These are phyloP conservation scores for Eudyptes chrysolophus DNA, from an alignment of 2,113 vertebrate species.

Conservation along the genomic window DNA sequence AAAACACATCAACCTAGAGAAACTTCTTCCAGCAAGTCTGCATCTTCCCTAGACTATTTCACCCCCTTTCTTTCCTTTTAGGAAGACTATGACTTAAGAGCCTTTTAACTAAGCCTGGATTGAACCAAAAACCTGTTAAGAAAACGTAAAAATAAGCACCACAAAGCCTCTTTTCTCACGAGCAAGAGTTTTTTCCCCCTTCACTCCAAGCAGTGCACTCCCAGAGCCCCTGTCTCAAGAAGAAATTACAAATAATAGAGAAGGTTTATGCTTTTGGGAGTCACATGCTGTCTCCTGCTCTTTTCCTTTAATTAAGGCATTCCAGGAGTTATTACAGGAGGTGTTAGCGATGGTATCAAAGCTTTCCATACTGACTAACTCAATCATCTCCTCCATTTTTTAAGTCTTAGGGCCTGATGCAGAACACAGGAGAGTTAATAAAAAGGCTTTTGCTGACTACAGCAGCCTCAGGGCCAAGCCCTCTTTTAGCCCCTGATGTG, in stretches of 20 bases:
- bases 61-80: neutral
- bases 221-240: neutral
- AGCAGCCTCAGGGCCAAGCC: neutral
- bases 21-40: neutral
- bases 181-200: neutral
- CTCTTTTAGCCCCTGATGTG: neutral
- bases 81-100: neutral
- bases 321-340: neutral
- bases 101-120: neutral
- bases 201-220: neutral
- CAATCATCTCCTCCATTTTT: neutral
- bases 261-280: neutral
- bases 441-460: neutral
- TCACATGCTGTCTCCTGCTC: neutral
- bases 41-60: neutral
- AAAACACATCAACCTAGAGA: neutral
- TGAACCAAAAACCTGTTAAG: neutral
- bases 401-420: neutral
- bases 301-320: neutral
- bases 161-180: neutral
- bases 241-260: neutral
- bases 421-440: neutral
- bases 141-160: neutral
- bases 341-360: neutral
- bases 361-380: neutral